phyloP scores from a whole-genome alignment of 2,113 vertebrate species.

The Odobenus rosmarus region DNA sequence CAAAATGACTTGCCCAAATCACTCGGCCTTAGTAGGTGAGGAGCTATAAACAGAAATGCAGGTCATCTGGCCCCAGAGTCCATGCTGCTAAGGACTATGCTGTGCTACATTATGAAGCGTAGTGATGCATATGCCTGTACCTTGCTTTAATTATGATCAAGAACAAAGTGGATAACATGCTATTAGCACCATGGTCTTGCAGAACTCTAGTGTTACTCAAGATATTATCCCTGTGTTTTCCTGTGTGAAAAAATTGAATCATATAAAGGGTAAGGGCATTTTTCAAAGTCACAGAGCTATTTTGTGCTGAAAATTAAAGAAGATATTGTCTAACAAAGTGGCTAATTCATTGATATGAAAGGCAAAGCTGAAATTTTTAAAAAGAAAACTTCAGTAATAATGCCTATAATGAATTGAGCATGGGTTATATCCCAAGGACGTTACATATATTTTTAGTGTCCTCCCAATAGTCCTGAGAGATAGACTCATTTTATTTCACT shows the following conservation, averaged over 20 bases:
- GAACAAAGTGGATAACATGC: neutral
- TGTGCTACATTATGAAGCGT: neutral
- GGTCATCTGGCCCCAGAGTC: neutral
- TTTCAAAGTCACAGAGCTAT: conserved; percentile 48
- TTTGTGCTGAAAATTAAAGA: conserved; percentile 47
- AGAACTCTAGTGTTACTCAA: neutral
- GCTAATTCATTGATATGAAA: neutral
- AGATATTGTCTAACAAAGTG: conserved; percentile 8
- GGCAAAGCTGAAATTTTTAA: neutral
- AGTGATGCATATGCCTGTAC: neutral
- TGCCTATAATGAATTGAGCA: neutral
- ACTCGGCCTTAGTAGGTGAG: neutral
- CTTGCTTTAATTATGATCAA: neutral
- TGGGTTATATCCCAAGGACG: neutral
- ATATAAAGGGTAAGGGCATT: neutral
- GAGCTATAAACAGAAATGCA: neutral
- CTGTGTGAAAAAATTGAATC: neutral
- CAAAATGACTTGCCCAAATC: neutral
- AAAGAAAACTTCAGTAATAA: neutral
- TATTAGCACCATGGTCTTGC: neutral
- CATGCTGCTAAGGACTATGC: neutral
- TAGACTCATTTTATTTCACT: conserved; percentile 6
- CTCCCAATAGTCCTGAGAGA: neutral
- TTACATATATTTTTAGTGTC: conserved; percentile 12
- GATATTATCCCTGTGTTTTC: neutral